Conservation (phyloP, 2,888 invertebrate species). For the Atherix ibis region DNA sequence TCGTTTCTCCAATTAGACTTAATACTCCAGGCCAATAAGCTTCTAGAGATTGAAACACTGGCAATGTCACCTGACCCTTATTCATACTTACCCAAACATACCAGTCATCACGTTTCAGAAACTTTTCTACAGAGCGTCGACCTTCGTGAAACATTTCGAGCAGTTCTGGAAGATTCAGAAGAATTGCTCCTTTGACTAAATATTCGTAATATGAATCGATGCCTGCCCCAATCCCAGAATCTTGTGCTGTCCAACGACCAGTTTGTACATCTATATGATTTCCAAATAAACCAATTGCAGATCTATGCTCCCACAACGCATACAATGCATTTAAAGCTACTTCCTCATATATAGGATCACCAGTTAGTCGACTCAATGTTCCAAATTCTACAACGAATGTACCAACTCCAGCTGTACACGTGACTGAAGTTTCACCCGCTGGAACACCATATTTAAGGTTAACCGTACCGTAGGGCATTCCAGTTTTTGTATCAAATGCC, state of each 20-base stretch:
- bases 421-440: conserved; percentile 84
- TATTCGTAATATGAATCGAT: conserved; percentile 98
- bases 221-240: conserved; percentile 93
- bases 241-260: conserved; percentile 94
- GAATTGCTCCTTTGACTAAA: conserved; percentile 85
- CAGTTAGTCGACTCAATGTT: conserved; percentile 79
- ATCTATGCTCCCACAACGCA: conserved; percentile 72
- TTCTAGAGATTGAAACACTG: conserved; percentile 97
- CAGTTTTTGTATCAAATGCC: conserved; percentile 77
- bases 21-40: conserved; percentile 97
- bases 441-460: conserved; percentile 86
- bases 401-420: conserved; percentile 95
- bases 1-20: conserved; percentile 72
- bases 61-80: conserved; percentile 81
- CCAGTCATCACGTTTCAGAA: conserved; percentile 91
- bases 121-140: conserved; percentile 60
- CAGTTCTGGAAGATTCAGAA: conserved; percentile 79
- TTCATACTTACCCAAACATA: conserved; percentile 99
- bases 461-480: conserved; percentile 98
- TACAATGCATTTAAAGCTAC: conserved; percentile 83
- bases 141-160: conserved; percentile 82
- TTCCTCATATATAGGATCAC: conserved; percentile 89
- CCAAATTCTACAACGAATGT: conserved; percentile 96
- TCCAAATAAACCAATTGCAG: conserved; percentile 77
- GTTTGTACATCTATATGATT: conserved; percentile 93